These are phyloP conservation scores for Prionace glauca DNA, from an alignment of 2,797 vertebrate genomes.

Conservation along the genomic window DNA sequence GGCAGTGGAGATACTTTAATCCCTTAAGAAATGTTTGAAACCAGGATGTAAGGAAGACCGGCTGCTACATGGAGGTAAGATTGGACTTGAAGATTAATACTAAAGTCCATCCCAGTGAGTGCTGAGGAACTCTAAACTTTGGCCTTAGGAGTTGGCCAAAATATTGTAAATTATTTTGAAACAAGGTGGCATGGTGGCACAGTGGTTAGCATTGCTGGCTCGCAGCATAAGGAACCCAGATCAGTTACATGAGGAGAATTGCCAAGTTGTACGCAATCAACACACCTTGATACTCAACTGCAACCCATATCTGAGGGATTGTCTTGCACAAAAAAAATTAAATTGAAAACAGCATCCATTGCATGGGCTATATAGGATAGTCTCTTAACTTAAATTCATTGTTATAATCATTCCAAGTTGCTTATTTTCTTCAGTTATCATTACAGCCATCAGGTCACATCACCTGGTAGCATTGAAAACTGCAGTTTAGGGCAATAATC, in stretches of 20 bases:
- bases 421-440: neutral
- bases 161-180: neutral
- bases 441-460: neutral
- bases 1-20: neutral
- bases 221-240: too few species aligned
- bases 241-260: neutral
- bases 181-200: neutral
- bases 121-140: neutral
- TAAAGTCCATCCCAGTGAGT: neutral
- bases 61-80: neutral
- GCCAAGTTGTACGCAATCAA: neutral
- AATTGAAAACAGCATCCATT: neutral
- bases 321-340: neutral
- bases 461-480: neutral
- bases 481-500: neutral
- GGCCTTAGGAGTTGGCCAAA: neutral
- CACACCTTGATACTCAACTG: neutral
- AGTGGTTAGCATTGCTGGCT: too few species aligned
- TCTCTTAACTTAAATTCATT: neutral
- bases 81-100: neutral
- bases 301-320: neutral
- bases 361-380: neutral
- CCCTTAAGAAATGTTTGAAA: neutral
- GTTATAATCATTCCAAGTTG: neutral
- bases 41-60: neutral